These are phyloP conservation scores for Myopa testacea DNA, from an alignment of 2,888 invertebrate genomes.

Conservation along the genomic window DNA sequence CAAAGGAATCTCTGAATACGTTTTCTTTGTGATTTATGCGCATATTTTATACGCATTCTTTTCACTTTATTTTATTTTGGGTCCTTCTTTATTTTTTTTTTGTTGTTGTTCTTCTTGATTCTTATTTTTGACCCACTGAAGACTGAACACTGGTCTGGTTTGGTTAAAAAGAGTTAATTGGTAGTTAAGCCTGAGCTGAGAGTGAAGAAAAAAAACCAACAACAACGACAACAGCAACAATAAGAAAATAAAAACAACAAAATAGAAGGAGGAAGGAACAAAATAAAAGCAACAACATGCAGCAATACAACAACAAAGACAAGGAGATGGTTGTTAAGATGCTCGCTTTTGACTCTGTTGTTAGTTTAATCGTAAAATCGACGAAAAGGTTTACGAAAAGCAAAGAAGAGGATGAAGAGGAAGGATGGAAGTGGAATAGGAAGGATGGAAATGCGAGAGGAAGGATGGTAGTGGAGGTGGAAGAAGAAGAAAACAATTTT, in stretches of 20 bases:
- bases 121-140: conserved; percentile 16
- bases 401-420: background rate
- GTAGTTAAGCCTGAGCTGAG: background rate
- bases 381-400: background rate
- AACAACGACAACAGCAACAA: background rate
- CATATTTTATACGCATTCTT: conserved; percentile 23
- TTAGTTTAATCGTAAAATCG: no score
- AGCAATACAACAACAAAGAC: background rate
- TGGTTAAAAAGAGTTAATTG: conserved; percentile 13
- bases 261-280: background rate
- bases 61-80: background rate
- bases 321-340: background rate
- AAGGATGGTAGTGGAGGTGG: background rate
- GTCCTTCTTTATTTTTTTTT: background rate
- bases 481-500: no score
- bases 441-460: no score
- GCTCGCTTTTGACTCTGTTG: no score
- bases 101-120: background rate
- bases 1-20: conserved; percentile 7
- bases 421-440: background rate
- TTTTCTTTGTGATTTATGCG: conserved; percentile 30
- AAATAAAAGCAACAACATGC: background rate
- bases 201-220: background rate
- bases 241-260: background rate
- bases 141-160: background rate